These are phyloP conservation scores for Xestia c-nigrum DNA, from an alignment of 2,888 invertebrate genomes.

Conservation along the genomic window DNA sequence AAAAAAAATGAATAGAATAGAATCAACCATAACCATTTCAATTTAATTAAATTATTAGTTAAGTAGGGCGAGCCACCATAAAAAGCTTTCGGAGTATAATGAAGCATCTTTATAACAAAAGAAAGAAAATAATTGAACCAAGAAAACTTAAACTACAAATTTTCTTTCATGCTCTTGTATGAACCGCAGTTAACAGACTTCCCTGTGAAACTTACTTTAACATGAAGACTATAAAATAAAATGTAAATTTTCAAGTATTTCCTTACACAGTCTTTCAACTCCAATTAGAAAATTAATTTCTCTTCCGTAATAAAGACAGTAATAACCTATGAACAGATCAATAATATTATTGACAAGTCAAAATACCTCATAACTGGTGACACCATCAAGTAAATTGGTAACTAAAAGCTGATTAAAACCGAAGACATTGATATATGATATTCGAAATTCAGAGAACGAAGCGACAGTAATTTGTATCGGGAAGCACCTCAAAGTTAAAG, in stretches of 20 bases:
- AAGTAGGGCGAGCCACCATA: not conserved
- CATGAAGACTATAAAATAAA: not conserved
- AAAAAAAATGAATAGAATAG: no score
- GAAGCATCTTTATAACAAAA: not conserved
- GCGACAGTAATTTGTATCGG: not conserved
- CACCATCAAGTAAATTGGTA: slow-evolving; percentile 4
- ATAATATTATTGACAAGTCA: not conserved
- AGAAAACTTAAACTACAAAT: not conserved
- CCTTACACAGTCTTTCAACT: not conserved
- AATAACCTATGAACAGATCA: not conserved
- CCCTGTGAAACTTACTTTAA: not conserved
- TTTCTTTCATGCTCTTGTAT: not conserved
- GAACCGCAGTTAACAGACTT: not conserved
- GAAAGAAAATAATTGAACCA: not conserved
- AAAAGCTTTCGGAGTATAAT: not conserved
- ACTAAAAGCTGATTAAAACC: slow-evolving; percentile 1
- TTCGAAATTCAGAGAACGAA: not conserved
- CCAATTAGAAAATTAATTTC: slow-evolving; percentile 3
- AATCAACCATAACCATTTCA: no score
- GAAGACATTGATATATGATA: not conserved
- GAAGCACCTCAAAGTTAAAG: not conserved
- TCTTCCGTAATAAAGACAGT: not conserved
- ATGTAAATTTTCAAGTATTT: not conserved
- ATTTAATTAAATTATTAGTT: no score
- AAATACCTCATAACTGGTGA: not conserved